Evolutionary conservation across 2,797 vertebrate species (phyloP), one percentile per base, ranked within the genome.

Genomic region (Carapus acus): DNA sequence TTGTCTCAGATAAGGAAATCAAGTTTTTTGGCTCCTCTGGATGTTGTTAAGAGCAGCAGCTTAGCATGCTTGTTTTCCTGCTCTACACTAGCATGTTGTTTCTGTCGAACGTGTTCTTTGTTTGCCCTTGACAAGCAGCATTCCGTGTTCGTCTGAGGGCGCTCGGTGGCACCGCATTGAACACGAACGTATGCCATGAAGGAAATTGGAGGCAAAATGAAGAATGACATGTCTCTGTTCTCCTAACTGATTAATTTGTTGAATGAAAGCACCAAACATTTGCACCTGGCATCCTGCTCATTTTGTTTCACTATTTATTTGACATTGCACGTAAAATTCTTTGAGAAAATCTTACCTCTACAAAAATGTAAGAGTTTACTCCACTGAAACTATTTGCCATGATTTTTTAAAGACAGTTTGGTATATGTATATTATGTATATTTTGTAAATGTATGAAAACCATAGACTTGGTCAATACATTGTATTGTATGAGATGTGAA

Each of bases 91-190:
- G 39, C 48, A 49, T 62, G 54, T 67, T 46, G 27, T 69, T 48
- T 70, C 53, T 42, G 46, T 67, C 54, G 36, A 50, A 15, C 16
- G 31, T 37, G 38, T 49, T 77, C 60, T 73, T 62, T 73, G 62
- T 75, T 79, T 74, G 76, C 59, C 76, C 75, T 78, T 81, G 62
- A 80, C 64, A 60, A 60, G 66, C 58, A 59, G 54, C 43, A 11
- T 48, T 18, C 11, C 43, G 51, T 58, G 15, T 69, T 68, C 63
- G 69, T 75, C 58, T 38, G 42, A 71, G 49, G 56, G 34, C 58
- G 8, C 43, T 38, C 39, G 0, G 8, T 27, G 51, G 42, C 8
- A 19, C 67, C 33, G 43, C 16, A 18, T 40, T 45, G 50, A 54
- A 45, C 31, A 33, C 14, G 13, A 13, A 27, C 42, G 19, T 49